Evolutionary conservation across 2,888 invertebrate species (phyloP).

Genomic region (Tinea trinotella): DNA sequence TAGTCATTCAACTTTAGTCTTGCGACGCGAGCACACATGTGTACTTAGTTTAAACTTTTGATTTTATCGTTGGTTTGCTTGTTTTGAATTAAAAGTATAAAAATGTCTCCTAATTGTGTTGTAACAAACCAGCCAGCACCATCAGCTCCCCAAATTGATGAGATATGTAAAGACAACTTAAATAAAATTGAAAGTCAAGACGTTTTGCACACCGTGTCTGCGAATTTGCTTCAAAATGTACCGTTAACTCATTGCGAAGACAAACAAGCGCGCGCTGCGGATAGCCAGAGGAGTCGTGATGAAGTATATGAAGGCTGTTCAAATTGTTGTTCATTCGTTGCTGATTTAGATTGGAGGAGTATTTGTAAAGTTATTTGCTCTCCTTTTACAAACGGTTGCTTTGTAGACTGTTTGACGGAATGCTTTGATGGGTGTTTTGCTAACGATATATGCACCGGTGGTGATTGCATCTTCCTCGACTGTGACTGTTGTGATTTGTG

Average conservation of each 20-base stretch:
- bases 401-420: not conserved
- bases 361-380: not conserved
- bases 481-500: conserved; percentile 4
- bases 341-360: not conserved
- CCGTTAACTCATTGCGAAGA: not conserved
- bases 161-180: not conserved
- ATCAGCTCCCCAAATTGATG: not conserved
- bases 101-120: not conserved
- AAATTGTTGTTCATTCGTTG: not conserved
- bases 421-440: not conserved
- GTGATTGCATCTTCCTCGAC: not conserved
- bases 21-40: too few relatives aligned
- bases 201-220: not conserved
- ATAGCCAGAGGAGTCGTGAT: not conserved
- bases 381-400: not conserved
- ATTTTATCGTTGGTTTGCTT: not conserved
- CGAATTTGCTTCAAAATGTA: not conserved
- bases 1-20: not conserved
- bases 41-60: too few relatives aligned
- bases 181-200: too few relatives aligned
- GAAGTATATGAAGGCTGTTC: not conserved
- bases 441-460: not conserved
- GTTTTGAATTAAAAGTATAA: not conserved
- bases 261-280: not conserved
- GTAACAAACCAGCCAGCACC: not conserved